Base-by-base conservation (phyloP, 2,888 invertebrate species). In the Thera obeliscata region DNA sequence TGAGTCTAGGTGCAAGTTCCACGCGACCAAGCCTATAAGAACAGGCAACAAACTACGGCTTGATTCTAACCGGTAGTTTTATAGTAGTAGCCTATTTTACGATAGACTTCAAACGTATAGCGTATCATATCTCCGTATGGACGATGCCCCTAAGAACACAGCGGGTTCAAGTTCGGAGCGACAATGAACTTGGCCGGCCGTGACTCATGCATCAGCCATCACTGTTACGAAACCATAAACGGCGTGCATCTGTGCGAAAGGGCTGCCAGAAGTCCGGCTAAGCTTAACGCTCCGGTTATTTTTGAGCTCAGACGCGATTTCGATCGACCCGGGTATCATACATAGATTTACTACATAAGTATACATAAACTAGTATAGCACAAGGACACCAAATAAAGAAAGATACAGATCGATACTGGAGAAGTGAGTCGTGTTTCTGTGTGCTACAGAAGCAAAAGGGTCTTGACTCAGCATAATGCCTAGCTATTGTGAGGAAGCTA, bases 131-230 rank as follows among this genome's bases (percentile, higher is more conserved):
- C 68, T 84, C 82, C 76, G 72, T 70, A 71, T 76, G 83, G 87
- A 82, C 81, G 78, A 74, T 80, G 74, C 66, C 73, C 76, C 77
- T 77, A 56, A 55, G 57, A 54, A 61, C 56, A 78, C 80, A 83
- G 78, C 81, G 89, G 89, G 91, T 93, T 93, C 93, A 93, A 93
- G 93, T 93, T 93, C 93, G 92, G 86, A 69, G 81, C 91, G 93
- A 93, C 93, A 93, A 90, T 93, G 93, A 93, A 93, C 93, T 93
- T 93, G 93, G 90, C 87, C 87, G 91, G 86, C 88, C 90, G 76
- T 92, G 93, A 93, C 89, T 93, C 93, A 93, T 85, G 85, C 87
- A 86, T 85, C 73, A 84, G 82, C 87, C 89, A 86, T 87, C 86
- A 81, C 77, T 84, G 88, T 93, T 91, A 93, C 89, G 90, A 91